These are phyloP conservation scores for Harpegnathos saltator DNA, from an alignment of 1,140 invertebrate genomes.

Conservation along the genomic window DNA sequence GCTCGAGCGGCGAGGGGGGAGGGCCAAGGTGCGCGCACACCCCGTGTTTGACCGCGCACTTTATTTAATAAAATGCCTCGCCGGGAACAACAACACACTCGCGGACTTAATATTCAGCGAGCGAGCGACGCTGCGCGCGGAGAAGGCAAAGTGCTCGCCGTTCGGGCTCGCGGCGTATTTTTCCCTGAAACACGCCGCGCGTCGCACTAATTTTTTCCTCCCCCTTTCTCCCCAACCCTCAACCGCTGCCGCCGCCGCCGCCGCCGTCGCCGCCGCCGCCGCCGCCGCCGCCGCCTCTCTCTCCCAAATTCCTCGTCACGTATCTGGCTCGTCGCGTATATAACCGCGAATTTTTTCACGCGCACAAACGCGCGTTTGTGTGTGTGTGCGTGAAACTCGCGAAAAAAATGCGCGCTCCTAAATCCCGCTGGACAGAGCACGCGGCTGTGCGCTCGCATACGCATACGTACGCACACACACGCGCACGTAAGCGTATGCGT, in stretches of 20 bases:
- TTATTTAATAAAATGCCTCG: slow-evolving; percentile 55
- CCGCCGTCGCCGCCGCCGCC: too few species aligned
- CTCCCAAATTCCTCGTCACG: background rate
- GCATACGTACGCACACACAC: background rate
- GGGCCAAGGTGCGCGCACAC: background rate
- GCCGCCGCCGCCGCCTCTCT: background rate
- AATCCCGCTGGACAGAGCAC: slow-evolving; percentile 9
- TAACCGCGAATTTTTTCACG: slow-evolving; percentile 56
- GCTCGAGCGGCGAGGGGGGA: too few species aligned
- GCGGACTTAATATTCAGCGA: slow-evolving; percentile 50
- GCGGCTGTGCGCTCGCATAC: background rate
- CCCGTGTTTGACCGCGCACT: slow-evolving; percentile 37
- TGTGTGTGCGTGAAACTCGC: background rate
- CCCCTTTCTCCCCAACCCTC: too few species aligned
- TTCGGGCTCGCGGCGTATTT: slow-evolving; percentile 44
- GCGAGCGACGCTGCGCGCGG: slow-evolving; percentile 30
- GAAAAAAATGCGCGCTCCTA: slow-evolving; percentile 43
- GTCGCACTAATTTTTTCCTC: slow-evolving; percentile 46
- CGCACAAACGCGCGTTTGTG: background rate
- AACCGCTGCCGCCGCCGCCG: too few species aligned
- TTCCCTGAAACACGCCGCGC: slow-evolving; percentile 51
- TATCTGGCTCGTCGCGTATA: background rate
- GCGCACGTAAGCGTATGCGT: slow-evolving; percentile 57
- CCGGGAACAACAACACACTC: slow-evolving; percentile 10
- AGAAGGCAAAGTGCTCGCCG: too few species aligned